phyloP scores from a whole-genome alignment of 2,888 invertebrate genomes.

The Sinopyrophorus schimmeli region DNA sequence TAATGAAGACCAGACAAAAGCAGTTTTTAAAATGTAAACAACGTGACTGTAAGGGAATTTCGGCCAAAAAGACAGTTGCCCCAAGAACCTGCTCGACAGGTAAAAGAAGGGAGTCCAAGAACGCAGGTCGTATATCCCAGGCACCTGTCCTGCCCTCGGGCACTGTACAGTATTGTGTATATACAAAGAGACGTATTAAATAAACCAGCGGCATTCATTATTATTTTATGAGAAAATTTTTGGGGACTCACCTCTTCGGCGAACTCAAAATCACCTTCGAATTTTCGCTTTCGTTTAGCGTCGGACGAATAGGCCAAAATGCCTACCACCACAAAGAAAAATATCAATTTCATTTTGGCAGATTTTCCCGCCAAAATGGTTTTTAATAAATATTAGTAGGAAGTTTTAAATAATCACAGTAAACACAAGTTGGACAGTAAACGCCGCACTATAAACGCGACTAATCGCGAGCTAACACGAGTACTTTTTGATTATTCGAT shows the following conservation, averaged over 20 bases:
- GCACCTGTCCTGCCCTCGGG: conserved; percentile 35
- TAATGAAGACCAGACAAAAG: no score
- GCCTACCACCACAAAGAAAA: conserved; percentile 53
- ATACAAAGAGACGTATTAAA: conserved; percentile 24
- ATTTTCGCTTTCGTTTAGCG: conserved; percentile 69
- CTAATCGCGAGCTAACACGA: conserved; percentile 45
- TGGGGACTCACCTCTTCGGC: conserved; percentile 70
- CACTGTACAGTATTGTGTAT: conserved; percentile 22
- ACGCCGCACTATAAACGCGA: conserved; percentile 40
- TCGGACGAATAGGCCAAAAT: conserved; percentile 52
- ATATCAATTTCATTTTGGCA: conserved; percentile 55
- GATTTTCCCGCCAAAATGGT: conserved; percentile 21
- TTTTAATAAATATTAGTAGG: conserved; percentile 14
- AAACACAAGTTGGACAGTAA: conserved; percentile 32
- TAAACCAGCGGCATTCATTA: conserved; percentile 14
- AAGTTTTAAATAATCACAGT: conserved; percentile 24
- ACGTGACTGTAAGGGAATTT: conserved; percentile 26
- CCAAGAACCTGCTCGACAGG: conserved; percentile 45
- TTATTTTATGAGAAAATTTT: conserved; percentile 8
- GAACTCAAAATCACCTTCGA: conserved; percentile 78
- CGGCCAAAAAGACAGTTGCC: conserved; percentile 31
- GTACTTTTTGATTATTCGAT: conserved; percentile 51
- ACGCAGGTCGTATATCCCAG: conserved; percentile 26
- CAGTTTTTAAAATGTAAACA: conserved; percentile 30
- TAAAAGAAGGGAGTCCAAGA: conserved; percentile 37